Evolutionary conservation across 2,797 vertebrate genomes (phyloP), one percentile per base, ranked within the genome.

Genomic region (Acropternis orthonyx): DNA sequence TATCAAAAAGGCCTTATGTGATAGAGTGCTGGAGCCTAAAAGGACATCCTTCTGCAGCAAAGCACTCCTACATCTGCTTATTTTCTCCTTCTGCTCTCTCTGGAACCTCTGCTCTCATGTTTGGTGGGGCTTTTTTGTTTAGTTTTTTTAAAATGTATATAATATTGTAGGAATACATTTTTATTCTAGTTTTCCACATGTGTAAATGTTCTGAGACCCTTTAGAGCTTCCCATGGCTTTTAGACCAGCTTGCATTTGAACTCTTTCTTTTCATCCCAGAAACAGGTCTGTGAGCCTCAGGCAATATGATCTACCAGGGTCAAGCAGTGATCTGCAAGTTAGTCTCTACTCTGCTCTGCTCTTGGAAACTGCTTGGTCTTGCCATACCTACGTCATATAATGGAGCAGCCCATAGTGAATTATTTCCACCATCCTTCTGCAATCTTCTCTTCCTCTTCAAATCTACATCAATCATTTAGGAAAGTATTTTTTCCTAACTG

Each of bases 401-500:
- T 44, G n/a, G 23, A 90, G 34, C 22, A 63, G 9, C 41, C 44
- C 2, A 0, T n/a, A 22, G 36, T 69, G 68, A 93, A 49, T 83
- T 79, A 80, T 93, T 94, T 87, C 65, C 74, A n/a, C 55, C 46
- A 59, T 79, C 65, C 9, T 24, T 34, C 39, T 54, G 49, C 41
- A 73, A 94, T 95, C 89, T 80, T 72, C 58, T 66, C 61, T 83
- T 83, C 41, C 46, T 84, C 69, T 93, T 67, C 81, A 80, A 93
- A 68, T 85, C 51, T 52, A 73, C 58, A 77, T 96, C 86, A 93
- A 72, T 95, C 93, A 95, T 39, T 83, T 78, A 59, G 75, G 52
- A 74, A 88, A 94, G 69, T 77, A 66, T 88, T 96, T 85, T 91
- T 92, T 92, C 51, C 82, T 95, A 94, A 91, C 43, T 76, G 82